Percentiles rank a stretch among this genome's conserved stretches.
These are phyloP conservation scores for Ormyrus pomaceus DNA, from an alignment of 2,888 invertebrate genomes.

Conservation along the genomic window DNA sequence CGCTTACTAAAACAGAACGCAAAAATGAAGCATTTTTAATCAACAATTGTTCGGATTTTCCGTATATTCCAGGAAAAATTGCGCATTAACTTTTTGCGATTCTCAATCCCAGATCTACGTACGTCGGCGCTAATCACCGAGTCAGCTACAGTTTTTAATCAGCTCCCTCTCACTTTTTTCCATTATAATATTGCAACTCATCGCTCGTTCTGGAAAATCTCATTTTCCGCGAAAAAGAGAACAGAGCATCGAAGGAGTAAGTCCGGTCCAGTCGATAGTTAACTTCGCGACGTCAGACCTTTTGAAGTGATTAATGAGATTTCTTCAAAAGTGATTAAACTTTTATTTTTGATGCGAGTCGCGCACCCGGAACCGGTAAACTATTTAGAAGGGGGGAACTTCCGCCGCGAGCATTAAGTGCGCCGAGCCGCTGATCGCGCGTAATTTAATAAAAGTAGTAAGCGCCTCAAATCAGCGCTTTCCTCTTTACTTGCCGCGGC, in stretches of 20 bases:
- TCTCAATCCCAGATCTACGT: too few relatives aligned
- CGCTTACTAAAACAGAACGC: too few relatives aligned
- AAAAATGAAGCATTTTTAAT: too few relatives aligned
- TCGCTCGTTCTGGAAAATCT: slow-evolving; percentile 30
- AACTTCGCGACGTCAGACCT: slow-evolving; percentile 46
- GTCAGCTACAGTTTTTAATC: too few relatives aligned
- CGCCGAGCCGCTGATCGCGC: slow-evolving; percentile 38
- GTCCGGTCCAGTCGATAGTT: slow-evolving; percentile 41
- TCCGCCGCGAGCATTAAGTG: neutral
- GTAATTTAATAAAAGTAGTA: slow-evolving; percentile 46
- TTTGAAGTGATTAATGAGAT: slow-evolving; percentile 52
- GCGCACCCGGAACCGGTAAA: slow-evolving; percentile 1
- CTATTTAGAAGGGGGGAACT: slow-evolving; percentile 13
- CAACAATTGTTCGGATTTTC: too few relatives aligned
- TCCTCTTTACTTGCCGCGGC: neutral
- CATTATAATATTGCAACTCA: slow-evolving; percentile 13
- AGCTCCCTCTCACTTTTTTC: too few relatives aligned
- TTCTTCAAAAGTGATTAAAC: slow-evolving; percentile 54
- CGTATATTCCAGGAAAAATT: too few relatives aligned
- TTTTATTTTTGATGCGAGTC: slow-evolving; percentile 44
- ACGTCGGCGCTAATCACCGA: too few relatives aligned
- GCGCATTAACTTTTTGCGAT: too few relatives aligned
- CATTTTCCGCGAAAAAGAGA: slow-evolving; percentile 16
- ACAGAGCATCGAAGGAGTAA: neutral
- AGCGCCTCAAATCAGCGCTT: neutral